Evolutionary conservation across 2,797 vertebrate species (phyloP), one percentile per base, ranked within the genome.

Genomic region (Sebastes hubbsi): DNA sequence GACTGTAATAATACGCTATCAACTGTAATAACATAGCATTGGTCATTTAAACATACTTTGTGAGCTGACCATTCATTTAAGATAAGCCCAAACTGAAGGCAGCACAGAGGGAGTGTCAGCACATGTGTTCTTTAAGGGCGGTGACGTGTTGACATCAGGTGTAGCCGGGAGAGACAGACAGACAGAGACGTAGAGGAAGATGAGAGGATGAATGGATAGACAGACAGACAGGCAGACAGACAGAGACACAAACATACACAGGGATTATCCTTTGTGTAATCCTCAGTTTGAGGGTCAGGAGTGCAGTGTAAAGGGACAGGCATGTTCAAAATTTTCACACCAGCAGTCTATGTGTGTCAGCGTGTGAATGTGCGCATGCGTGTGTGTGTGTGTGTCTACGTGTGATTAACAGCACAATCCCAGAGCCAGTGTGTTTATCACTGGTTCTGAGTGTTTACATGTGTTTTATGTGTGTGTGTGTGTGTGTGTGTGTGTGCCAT

Each of bases 221-320:
- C 30, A 22, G 30, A 62, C 60, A 13, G 8, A 16, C 12, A 8
- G 25, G 0, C 52, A 54, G 20, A 54, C 52, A 54, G 52, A 22
- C 2, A 54, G 52, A 54, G 52, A 54, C 62, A 84, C 86, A 82
- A 64, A 90, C 87, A 89, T 65, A 88, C 88, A 88, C 76, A 52
- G 78, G 87, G 94, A 93, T 94, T 92, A 94, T 94, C 92, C 90
- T 85, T 61, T 82, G 78, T 91, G 90, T 94, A 94, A 94, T 94
- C 94, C 87, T 84, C 83, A 72, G 55, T 92, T 86, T 86, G 81
- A 87, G 92, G 88, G 87, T 92, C 89, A 91, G 83, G 83, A 91
- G 91, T 87, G 86, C 81, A 84, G 82, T 38, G 84, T 77, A 80
- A 87, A 87, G 81, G 77, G 78, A 88, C 77, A 8, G 46, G 11